A percentile compares a stretch with the other conserved stretches of the same genome.
Conservation (phyloP, 2,797 vertebrate genomes). For the Pseudochirops cupreus region DNA sequence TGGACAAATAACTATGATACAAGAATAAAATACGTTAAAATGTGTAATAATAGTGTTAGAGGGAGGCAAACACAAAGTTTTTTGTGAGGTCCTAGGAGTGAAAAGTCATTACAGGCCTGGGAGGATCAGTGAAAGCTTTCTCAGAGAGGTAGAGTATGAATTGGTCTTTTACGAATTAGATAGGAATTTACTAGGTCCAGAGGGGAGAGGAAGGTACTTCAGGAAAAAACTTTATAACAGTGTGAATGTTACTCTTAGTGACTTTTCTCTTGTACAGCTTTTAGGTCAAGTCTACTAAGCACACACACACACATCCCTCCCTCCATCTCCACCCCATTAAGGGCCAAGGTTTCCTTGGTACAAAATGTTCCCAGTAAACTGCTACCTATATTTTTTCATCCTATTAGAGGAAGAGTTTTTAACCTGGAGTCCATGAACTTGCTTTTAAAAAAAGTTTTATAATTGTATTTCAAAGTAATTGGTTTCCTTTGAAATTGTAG, state of each 20-base stretch:
- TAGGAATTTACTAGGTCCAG: background rate
- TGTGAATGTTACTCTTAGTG: background rate
- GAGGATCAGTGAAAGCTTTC: background rate
- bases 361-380: background rate
- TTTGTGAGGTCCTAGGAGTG: background rate
- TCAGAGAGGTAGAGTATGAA: background rate
- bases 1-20: background rate
- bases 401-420: background rate
- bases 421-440: background rate
- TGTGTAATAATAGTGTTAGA: background rate
- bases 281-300: background rate
- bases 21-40: background rate
- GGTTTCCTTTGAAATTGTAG: background rate
- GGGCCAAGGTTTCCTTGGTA: background rate
- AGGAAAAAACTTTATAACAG: background rate
- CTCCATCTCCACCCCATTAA: background rate
- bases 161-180: background rate
- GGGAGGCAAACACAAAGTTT: background rate
- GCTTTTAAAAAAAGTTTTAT: background rate
- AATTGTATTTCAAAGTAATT: background rate
- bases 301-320: background rate
- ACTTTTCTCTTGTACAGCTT: background rate
- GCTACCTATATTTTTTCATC: background rate
- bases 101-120: background rate
- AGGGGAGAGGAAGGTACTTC: background rate